Percentiles rank a stretch among this genome's conserved stretches.
Conservation (phyloP, 2,888 invertebrate species). For the Gasteruption jaculator region DNA sequence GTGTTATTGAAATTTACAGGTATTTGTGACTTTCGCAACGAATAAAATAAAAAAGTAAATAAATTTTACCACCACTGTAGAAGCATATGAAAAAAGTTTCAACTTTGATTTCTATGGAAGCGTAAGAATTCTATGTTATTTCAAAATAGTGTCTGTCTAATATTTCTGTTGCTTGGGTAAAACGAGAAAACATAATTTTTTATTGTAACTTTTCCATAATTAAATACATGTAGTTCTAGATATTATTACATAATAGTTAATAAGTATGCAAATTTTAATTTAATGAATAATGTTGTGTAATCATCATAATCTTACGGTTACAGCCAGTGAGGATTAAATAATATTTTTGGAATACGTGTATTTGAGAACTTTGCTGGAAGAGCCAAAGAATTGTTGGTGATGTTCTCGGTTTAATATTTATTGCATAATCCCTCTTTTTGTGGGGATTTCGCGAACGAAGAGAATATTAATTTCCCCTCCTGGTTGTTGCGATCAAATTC, state of each 20-base stretch:
- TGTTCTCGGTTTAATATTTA: slow-evolving; percentile 26
- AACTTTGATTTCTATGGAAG: too few relatives aligned
- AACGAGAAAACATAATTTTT: too few relatives aligned
- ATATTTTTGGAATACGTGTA: slow-evolving; percentile 39
- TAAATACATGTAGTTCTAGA: slow-evolving; percentile 21
- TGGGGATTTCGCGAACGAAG: slow-evolving; percentile 19
- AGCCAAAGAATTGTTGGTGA: slow-evolving; percentile 25
- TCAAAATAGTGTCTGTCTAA: too few relatives aligned
- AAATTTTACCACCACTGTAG: too few relatives aligned
- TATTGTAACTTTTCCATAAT: slow-evolving; percentile 8
- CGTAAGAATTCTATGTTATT: too few relatives aligned
- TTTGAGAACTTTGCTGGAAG: slow-evolving; percentile 12
- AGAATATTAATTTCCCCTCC: slow-evolving; percentile 51
- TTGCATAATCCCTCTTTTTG: slow-evolving; percentile 16
- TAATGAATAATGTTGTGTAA: slow-evolving; percentile 6
- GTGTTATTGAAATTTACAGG: too few relatives aligned
- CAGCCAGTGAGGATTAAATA: slow-evolving; percentile 51
- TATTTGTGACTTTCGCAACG: too few relatives aligned
- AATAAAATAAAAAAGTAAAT: too few relatives aligned
- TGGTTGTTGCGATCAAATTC: slow-evolving; percentile 36
- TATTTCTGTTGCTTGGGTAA: too few relatives aligned
- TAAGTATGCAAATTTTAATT: too few relatives aligned
- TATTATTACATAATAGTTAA: slow-evolving; percentile 21
- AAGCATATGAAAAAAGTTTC: too few relatives aligned
- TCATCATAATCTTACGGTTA: slow-evolving; percentile 21